These are phyloP conservation scores for Dyspetes luteomarginatus DNA, from an alignment of 2,888 invertebrate species.

Conservation along the genomic window DNA sequence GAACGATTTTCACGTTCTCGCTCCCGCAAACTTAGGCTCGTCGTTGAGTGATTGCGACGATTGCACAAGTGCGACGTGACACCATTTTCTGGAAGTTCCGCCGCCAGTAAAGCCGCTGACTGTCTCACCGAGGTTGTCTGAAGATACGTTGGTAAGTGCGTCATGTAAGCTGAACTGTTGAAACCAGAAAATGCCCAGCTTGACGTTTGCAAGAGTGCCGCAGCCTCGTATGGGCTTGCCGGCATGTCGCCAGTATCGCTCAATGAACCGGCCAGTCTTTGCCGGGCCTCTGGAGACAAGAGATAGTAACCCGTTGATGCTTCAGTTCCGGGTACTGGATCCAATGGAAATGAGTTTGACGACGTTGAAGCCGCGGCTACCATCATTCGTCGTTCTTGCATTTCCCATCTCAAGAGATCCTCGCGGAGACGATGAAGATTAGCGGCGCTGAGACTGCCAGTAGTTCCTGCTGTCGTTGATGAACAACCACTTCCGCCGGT, in stretches of 20 bases:
- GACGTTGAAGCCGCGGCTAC: conserved; percentile 81
- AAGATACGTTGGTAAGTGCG: conserved; percentile 74
- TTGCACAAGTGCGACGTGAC: conserved; percentile 37
- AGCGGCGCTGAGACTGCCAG: conserved; percentile 76
- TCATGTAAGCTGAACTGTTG: conserved; percentile 75
- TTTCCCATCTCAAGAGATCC: conserved; percentile 81
- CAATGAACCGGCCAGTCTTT: conserved; percentile 70
- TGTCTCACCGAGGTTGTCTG: conserved; percentile 65
- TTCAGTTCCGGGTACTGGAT: conserved; percentile 52
- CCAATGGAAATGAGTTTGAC: conserved; percentile 64
- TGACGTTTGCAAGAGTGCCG: conserved; percentile 76
- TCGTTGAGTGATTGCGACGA: conserved; percentile 34
- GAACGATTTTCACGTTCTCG: conserved; percentile 51
- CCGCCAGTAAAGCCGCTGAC: conserved; percentile 51
- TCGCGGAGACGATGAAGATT: conserved; percentile 81
- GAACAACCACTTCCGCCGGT: conserved; percentile 70
- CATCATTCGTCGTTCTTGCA: conserved; percentile 82
- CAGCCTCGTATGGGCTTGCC: conserved; percentile 76
- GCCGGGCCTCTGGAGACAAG: conserved; percentile 76
- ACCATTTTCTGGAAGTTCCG: conserved; percentile 58
- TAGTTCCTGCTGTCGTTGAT: conserved; percentile 77
- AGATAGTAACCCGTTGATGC: conserved; percentile 80
- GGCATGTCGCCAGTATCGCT: conserved; percentile 63
- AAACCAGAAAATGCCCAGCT: conserved; percentile 78
- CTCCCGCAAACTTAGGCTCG: conserved; percentile 47